Evolutionary conservation across 64 coral and sea anemone species (phyloP).

Genomic region (Acropora tenuis): DNA sequence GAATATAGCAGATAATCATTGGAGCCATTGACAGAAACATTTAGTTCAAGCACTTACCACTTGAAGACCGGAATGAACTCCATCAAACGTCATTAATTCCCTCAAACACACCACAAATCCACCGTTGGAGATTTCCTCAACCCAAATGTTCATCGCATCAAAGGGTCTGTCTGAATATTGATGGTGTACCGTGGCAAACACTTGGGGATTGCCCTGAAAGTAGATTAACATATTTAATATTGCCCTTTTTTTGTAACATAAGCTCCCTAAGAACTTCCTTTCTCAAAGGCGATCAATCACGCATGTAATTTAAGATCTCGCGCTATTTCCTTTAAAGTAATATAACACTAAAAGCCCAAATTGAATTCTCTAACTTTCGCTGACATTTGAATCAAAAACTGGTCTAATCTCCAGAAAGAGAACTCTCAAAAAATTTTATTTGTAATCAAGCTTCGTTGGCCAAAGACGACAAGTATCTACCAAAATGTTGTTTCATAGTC

Average conservation of each 20-base stretch:
- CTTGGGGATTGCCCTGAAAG: conserved; percentile 27
- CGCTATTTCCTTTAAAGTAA: too few species aligned
- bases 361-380: too few species aligned
- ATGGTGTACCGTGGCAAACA: conserved; percentile 46
- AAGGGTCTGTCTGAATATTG: not conserved
- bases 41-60: conserved; percentile 34
- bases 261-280: not conserved
- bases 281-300: not conserved
- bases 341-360: too few species aligned
- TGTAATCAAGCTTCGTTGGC: too few species aligned
- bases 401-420: too few species aligned
- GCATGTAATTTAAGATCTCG: too few species aligned
- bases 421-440: too few species aligned
- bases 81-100: conserved; percentile 62
- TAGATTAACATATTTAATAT: not conserved
- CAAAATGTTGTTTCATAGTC: too few species aligned
- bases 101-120: conserved; percentile 51
- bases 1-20: too few species aligned
- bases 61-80: conserved; percentile 42
- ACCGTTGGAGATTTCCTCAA: conserved; percentile 13
- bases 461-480: too few species aligned
- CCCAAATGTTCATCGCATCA: conserved; percentile 56
- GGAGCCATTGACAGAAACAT: not conserved
- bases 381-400: too few species aligned
- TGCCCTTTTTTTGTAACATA: not conserved